A percentile compares a stretch with the other conserved stretches of the same genome.
Evolutionary conservation across 2,113 vertebrate species (phyloP).

Genomic region (Scomber scombrus): DNA sequence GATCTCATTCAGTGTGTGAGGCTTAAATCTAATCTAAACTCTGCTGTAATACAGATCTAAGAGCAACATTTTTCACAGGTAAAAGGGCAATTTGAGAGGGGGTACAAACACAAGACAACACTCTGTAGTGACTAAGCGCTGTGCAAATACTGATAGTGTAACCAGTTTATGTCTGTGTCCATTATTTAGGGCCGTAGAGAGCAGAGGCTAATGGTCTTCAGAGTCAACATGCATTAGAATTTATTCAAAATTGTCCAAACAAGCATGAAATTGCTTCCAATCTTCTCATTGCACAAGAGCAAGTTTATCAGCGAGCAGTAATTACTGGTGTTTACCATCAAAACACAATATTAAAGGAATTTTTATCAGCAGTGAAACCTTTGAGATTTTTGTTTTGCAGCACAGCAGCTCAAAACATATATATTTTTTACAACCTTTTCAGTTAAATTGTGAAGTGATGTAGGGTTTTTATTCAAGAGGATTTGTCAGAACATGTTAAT

Average conservation of each 20-base stretch:
- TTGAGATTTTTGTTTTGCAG: too few species aligned
- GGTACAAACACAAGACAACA: background rate
- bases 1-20: background rate
- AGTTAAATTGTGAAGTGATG: too few species aligned
- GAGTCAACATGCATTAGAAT: background rate
- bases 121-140: background rate
- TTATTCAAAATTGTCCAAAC: background rate
- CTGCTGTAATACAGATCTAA: constrained; percentile 12
- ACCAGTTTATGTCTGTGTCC: background rate
- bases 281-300: background rate
- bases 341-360: background rate
- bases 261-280: constrained; percentile 2
- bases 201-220: background rate
- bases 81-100: background rate
- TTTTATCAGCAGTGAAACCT: background rate
- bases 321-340: background rate
- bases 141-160: background rate
- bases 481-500: too few species aligned
- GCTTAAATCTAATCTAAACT: constrained; percentile 24
- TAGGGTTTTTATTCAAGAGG: too few species aligned
- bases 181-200: background rate
- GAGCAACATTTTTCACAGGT: constrained; percentile 18
- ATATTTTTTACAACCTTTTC: too few species aligned
- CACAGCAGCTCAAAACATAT: too few species aligned
- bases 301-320: background rate